Conservation (phyloP, 1,140 invertebrate species). For the Drosophila orena region DNA sequence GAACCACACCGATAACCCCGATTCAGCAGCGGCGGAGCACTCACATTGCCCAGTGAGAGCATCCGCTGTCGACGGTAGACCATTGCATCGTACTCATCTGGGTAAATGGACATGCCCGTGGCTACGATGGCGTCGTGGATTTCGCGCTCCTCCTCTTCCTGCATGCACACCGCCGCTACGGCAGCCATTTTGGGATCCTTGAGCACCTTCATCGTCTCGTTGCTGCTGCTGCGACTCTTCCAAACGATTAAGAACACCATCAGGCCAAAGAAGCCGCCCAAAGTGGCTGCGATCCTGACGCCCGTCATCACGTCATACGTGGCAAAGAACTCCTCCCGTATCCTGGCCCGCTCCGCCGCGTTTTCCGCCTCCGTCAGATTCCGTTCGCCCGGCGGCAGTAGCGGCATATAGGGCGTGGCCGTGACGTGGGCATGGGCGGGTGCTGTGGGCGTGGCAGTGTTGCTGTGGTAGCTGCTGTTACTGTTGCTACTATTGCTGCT, state of each 20-base stretch:
- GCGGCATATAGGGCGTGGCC: conserved; percentile 66
- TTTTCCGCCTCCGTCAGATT: conserved; percentile 74
- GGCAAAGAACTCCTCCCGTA: conserved; percentile 92
- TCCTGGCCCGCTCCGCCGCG: conserved; percentile 86
- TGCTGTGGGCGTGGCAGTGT: conserved; percentile 34
- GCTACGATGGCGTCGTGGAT: conserved; percentile 90
- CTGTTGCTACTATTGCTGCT: neutral
- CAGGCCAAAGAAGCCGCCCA: conserved; percentile 94
- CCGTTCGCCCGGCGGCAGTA: conserved; percentile 66
- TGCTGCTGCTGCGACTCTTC: conserved; percentile 92
- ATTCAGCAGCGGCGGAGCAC: conserved; percentile 85
- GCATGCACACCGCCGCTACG: conserved; percentile 89
- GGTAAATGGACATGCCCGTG: conserved; percentile 86
- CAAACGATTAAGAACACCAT: conserved; percentile 95
- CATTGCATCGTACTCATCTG: conserved; percentile 86
- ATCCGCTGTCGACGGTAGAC: conserved; percentile 86
- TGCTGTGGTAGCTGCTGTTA: conserved; percentile 42
- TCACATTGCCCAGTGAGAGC: conserved; percentile 85
- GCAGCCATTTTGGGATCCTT: conserved; percentile 88
- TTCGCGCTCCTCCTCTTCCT: conserved; percentile 91
- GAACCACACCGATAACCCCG: conserved; percentile 88
- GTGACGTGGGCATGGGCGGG: conserved; percentile 46
- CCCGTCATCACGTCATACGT: conserved; percentile 97
- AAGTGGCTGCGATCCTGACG: conserved; percentile 93
- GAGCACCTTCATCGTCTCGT: conserved; percentile 87